These are phyloP conservation scores for Phasianus colchicus DNA, from an alignment of 2,113 vertebrate species.

Conservation along the genomic window DNA sequence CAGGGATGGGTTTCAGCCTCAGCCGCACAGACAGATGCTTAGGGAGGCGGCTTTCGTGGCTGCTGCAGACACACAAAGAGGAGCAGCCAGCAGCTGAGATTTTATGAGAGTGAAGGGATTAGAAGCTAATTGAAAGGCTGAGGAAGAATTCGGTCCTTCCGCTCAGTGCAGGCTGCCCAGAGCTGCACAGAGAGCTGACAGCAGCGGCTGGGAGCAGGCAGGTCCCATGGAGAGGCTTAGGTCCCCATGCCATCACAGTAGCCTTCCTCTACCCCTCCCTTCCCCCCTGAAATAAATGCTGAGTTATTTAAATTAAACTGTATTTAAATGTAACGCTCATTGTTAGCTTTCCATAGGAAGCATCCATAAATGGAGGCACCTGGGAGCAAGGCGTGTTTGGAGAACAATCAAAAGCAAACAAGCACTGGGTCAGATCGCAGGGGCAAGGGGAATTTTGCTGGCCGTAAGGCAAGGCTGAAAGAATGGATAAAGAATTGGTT, in stretches of 20 bases:
- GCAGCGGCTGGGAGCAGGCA: not conserved
- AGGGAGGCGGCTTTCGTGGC: slow-evolving; percentile 35
- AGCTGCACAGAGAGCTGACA: not conserved
- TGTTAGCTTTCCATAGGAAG: not conserved
- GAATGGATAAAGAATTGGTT: not conserved
- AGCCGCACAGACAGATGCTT: slow-evolving; percentile 56
- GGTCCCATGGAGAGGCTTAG: not conserved
- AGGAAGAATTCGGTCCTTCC: not conserved
- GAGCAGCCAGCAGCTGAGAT: slow-evolving; percentile 11
- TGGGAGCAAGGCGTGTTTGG: not conserved
- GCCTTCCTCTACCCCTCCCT: no score
- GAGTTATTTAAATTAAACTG: not conserved
- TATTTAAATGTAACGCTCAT: rapidly evolving
- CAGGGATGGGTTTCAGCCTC: not conserved
- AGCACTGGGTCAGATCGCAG: not conserved
- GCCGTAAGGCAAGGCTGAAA: not conserved
- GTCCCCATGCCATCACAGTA: not conserved
- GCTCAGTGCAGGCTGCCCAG: not conserved
- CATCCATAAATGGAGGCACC: not conserved
- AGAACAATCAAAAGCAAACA: not conserved
- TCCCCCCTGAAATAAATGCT: rapidly evolving
- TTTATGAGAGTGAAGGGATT: slow-evolving; percentile 7
- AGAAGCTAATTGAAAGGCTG: not conserved
- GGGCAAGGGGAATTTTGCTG: not conserved
- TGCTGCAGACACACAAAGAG: slow-evolving; percentile 49